Evolutionary conservation across 1,140 invertebrate genomes (phyloP), one percentile per base, ranked within the genome.

Genomic region (Nasonia giraulti): DNA sequence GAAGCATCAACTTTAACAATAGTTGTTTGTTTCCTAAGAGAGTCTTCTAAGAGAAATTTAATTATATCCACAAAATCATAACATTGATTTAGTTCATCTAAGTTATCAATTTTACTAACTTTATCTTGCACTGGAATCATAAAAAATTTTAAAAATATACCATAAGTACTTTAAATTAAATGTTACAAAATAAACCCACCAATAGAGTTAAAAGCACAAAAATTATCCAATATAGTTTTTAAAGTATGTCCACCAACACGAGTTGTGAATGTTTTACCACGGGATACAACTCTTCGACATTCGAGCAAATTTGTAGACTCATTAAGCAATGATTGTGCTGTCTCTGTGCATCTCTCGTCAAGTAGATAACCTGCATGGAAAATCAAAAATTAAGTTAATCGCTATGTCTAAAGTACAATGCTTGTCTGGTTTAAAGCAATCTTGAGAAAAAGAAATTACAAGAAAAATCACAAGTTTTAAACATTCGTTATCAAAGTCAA

Each of bases 271-370:
- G n/a, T 44, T 47, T 12, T 86, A 27, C 85, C 85, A 55, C 3
- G 0, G 12, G 66, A 74, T 37, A 83, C 20, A 33, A 86, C 80
- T 47, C 20, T 73, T 23, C 85, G 74, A 50, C 85, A 86, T 62
- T 86, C 85, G 40, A 79, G 4, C 17, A 86, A 74, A 47, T 80
- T 79, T 66, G 68, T 23, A 66, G 75, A 86, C 66, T 86, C 85
- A 17, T 77, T 73, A 2, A 86, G 50, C 74, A 82, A 86, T 20
- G 27, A n/a, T 27, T 82, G 79, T 40, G 80, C 85, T 66, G 85
- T 40, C 74, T 86, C 80, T 14, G 20, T 44, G 33, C 85, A 86
- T 11, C 68, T 82, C 33, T 86, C 85, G 1, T 83, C 5, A 2
- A 74, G 10, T n/a, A 86, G 50, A 66, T 82, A 86, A 14, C 85